Base-by-base conservation (phyloP, 2,888 invertebrate species). In the Endomychus coccineus region DNA sequence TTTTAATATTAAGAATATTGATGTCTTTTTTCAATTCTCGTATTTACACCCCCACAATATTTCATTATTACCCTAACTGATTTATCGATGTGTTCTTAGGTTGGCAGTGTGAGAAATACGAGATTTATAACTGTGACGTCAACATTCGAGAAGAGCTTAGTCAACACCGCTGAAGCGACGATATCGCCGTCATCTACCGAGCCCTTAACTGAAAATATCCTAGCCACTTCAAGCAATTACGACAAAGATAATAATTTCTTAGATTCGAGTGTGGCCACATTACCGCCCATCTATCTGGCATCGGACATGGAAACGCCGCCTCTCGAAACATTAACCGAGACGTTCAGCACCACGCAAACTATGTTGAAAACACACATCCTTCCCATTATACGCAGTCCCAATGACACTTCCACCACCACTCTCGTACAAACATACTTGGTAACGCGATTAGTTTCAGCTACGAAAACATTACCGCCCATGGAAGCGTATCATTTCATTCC, bases 341-440 rank as follows among this genome's bases (percentile, higher is more conserved):
- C 89, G 2, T 92, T 89, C 67, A 89, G 90, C 51, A 89, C 91
- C 3, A 90, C 89, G 1, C 88, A 91, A 63, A 75, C 83, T 6
- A 80, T 90, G 71, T 68, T 89, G 11, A 90, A 89, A 65, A 92
- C 92, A 1, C 89, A 91, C 59, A 78, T 92, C 41, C 67, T 92
- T 33, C 92, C 92, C 0, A 78, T 91, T 1, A 74, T 90, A 22
- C 75, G 77, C 44, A 79, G 78, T 40, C 77, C 76, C 10, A 78
- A 78, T 40, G 77, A 86, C 48, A 86, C 88, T 0, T 78, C 76
- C 32, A 80, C 77, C 41, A 68, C 87, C 49, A 91, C 92, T 1
- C 72, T 92, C 30, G 83, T 90, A 2, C 92, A 92, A 68, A 90
- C 91, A 0, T 92, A 90, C 65, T 77, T 85, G 55, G 74, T 91